A percentile compares a stretch with the other conserved stretches of the same genome.
phyloP scores from a whole-genome alignment of 2,113 vertebrate species.

The Carassius auratus region DNA sequence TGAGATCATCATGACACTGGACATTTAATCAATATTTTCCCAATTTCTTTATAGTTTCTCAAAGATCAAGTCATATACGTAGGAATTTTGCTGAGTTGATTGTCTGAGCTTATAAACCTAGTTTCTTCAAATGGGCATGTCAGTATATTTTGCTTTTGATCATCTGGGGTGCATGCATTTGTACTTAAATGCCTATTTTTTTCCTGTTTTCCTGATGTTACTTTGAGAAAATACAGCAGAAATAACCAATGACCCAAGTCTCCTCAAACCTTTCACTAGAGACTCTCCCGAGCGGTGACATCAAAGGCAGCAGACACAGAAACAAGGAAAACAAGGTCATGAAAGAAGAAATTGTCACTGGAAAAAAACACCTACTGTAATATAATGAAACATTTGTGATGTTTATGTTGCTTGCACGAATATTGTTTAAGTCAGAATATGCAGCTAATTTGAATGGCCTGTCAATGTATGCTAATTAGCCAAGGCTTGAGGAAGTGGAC shows the following conservation, averaged over 20 bases:
- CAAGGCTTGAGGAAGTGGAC: too few species aligned
- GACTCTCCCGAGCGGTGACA: too few species aligned
- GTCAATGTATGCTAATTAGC: too few species aligned
- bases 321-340: too few species aligned
- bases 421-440: too few species aligned
- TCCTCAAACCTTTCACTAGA: background rate
- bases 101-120: background rate
- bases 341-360: too few species aligned
- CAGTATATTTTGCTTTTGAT: background rate
- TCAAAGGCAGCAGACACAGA: too few species aligned
- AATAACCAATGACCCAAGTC: background rate
- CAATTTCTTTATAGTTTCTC: background rate
- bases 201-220: background rate
- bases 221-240: slow-evolving; percentile 24
- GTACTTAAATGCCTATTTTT: background rate
- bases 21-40: background rate
- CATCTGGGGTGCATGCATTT: background rate
- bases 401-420: too few species aligned
- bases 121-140: background rate
- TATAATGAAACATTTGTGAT: too few species aligned
- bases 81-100: too few species aligned
- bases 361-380: too few species aligned
- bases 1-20: background rate
- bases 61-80: background rate
- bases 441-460: too few species aligned